Conservation (phyloP, 2,797 vertebrate species). For the Eulemur rubriventer region DNA sequence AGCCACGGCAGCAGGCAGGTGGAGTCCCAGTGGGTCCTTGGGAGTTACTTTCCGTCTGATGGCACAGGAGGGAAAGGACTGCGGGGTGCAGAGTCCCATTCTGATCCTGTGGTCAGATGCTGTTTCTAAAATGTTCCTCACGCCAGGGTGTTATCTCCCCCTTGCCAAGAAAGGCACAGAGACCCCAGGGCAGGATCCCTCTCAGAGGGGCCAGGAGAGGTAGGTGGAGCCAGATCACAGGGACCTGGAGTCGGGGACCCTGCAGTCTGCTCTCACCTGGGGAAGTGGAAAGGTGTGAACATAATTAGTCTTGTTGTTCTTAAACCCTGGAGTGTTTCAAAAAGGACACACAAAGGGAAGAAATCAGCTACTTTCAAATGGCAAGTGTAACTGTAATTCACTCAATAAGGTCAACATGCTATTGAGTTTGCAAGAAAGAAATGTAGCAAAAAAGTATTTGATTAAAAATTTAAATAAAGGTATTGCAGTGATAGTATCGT, state of each 20-base stretch:
- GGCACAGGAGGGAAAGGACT: background rate
- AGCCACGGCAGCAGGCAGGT: too few species aligned
- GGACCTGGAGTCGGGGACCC: rapidly evolving
- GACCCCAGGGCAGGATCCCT: background rate
- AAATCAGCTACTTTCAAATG: too few species aligned
- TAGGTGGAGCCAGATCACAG: too few species aligned
- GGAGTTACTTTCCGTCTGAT: rapidly evolving
- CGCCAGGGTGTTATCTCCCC: too few species aligned
- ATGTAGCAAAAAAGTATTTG: background rate
- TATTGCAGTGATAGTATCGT: too few species aligned
- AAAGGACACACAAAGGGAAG: rapidly evolving
- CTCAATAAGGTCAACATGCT: background rate
- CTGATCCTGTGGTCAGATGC: background rate
- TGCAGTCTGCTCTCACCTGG: background rate
- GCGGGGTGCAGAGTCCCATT: rapidly evolving
- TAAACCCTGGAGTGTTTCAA: background rate
- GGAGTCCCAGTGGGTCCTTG: background rate
- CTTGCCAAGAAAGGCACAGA: background rate
- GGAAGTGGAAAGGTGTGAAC: background rate
- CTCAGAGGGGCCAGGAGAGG: background rate
- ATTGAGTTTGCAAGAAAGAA: background rate
- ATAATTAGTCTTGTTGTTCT: rapidly evolving
- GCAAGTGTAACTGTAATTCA: background rate
- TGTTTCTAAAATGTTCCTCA: background rate
- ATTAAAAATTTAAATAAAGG: background rate